Evolutionary conservation across 2,888 invertebrate genomes (phyloP).

Genomic region (Lysandra bellargus): DNA sequence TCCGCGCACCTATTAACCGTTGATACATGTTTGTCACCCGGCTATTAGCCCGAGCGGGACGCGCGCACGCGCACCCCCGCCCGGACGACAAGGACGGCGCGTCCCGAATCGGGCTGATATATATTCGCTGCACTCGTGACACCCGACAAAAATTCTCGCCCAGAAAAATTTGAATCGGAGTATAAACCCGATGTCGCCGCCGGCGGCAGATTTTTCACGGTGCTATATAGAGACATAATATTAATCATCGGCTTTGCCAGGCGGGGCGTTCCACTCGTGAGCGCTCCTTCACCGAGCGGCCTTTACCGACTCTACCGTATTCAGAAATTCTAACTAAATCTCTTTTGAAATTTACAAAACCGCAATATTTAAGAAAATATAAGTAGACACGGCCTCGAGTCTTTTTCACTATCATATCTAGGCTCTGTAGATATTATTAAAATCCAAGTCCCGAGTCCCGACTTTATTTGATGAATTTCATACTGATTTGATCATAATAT

Average conservation of each 20-base stretch:
- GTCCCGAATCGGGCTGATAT: slow-evolving; percentile 73
- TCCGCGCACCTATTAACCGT: slow-evolving; percentile 79
- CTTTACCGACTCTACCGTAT: neutral
- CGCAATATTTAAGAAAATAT: too few relatives aligned
- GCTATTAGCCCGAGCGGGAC: slow-evolving; percentile 79
- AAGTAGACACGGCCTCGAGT: too few relatives aligned
- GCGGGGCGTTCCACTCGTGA: neutral
- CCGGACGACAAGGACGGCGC: slow-evolving; percentile 75
- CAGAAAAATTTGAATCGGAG: slow-evolving; percentile 67
- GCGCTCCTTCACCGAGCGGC: neutral
- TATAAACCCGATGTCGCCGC: slow-evolving; percentile 62
- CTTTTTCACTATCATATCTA: too few relatives aligned
- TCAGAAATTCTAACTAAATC: neutral
- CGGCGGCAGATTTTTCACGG: slow-evolving; percentile 70
- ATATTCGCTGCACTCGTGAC: slow-evolving; percentile 74
- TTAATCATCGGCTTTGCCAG: slow-evolving; percentile 53
- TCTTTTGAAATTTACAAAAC: too few relatives aligned
- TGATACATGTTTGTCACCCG: slow-evolving; percentile 81
- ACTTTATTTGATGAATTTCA: too few relatives aligned
- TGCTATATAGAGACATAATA: slow-evolving; percentile 66
- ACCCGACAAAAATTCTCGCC: slow-evolving; percentile 69
- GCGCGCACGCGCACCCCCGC: slow-evolving; percentile 67
- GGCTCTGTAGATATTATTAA: too few relatives aligned
- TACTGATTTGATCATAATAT: too few relatives aligned
- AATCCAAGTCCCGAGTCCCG: too few relatives aligned